These are phyloP conservation scores for Dorcus parallelipipedus DNA, from an alignment of 2,888 invertebrate genomes.

Conservation along the genomic window DNA sequence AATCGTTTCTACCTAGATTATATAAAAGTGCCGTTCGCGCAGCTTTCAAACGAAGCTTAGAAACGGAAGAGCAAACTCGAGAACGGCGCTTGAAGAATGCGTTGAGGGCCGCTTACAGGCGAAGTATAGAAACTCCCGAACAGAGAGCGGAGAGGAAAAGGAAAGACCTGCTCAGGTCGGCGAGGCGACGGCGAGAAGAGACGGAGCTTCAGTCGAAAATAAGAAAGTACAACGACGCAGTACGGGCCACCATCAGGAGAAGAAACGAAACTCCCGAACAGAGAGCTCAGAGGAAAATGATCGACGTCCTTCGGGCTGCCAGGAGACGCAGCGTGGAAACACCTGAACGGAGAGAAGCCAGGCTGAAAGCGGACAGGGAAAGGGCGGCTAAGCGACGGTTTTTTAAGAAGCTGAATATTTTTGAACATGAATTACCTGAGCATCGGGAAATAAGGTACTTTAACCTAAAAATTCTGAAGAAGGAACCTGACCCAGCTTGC, in stretches of 20 bases:
- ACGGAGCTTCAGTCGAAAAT: slow-evolving; percentile 14
- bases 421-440: no score
- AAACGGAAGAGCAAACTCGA: slow-evolving; percentile 15
- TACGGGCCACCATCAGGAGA: slow-evolving; percentile 18
- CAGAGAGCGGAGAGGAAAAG: slow-evolving; percentile 12
- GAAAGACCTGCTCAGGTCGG: slow-evolving; percentile 16
- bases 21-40: not conserved
- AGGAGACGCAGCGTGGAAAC: slow-evolving; percentile 15
- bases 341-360: slow-evolving; percentile 10
- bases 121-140: slow-evolving; percentile 15
- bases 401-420: slow-evolving; percentile 12
- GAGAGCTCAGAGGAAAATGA: slow-evolving; percentile 11
- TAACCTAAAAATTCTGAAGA: no score
- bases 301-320: slow-evolving; percentile 18
- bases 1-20: not conserved
- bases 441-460: no score
- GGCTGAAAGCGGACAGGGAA: slow-evolving; percentile 19
- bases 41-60: slow-evolving; percentile 12
- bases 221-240: slow-evolving; percentile 19
- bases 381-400: slow-evolving; percentile 16
- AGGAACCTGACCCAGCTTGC: no score
- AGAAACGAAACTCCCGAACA: slow-evolving; percentile 15
- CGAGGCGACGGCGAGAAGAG: slow-evolving; percentile 14
- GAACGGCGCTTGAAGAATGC: slow-evolving; percentile 17
- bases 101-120: slow-evolving; percentile 12